phyloP scores from a whole-genome alignment of 1,140 invertebrate species.

The Rhyacophila brunnea region DNA sequence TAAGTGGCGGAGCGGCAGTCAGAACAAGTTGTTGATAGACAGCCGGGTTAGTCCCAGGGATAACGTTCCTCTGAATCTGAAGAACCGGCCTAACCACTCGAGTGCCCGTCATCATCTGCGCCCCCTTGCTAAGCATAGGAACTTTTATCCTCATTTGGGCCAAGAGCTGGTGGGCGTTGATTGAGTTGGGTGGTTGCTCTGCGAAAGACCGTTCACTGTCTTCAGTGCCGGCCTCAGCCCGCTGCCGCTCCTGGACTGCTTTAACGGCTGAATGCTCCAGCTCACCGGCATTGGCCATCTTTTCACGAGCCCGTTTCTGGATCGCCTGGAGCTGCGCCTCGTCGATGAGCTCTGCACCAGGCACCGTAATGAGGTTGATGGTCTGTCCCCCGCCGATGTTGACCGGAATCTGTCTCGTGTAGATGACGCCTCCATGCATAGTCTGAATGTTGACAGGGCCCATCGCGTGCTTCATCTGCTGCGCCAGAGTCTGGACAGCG shows the following conservation, averaged over 20 bases:
- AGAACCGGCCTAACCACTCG: slow-evolving; percentile 57
- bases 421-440: slow-evolving; percentile 62
- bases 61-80: slow-evolving; percentile 59
- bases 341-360: slow-evolving; percentile 48
- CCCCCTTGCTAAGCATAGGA: slow-evolving; percentile 51
- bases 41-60: slow-evolving; percentile 50
- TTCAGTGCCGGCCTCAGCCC: slow-evolving; percentile 22
- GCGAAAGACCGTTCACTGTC: slow-evolving; percentile 21
- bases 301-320: slow-evolving; percentile 31
- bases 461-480: slow-evolving; percentile 51
- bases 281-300: slow-evolving; percentile 9
- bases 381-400: slow-evolving; percentile 56
- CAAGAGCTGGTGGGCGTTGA: slow-evolving; percentile 47
- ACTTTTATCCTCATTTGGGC: slow-evolving; percentile 55
- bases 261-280: slow-evolving; percentile 48
- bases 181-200: slow-evolving; percentile 20
- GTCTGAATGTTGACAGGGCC: slow-evolving; percentile 56
- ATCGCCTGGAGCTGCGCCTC: slow-evolving; percentile 38
- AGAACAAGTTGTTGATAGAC: slow-evolving; percentile 52
- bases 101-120: slow-evolving; percentile 49
- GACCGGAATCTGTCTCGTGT: slow-evolving; percentile 59
- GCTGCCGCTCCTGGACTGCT: slow-evolving; percentile 45
- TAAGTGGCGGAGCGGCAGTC: slow-evolving; percentile 48
- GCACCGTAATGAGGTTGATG: slow-evolving; percentile 59
- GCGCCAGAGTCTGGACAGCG: slow-evolving; percentile 44